Evolutionary conservation across 2,113 vertebrate genomes (phyloP).

Genomic region (Hyla sarda): DNA sequence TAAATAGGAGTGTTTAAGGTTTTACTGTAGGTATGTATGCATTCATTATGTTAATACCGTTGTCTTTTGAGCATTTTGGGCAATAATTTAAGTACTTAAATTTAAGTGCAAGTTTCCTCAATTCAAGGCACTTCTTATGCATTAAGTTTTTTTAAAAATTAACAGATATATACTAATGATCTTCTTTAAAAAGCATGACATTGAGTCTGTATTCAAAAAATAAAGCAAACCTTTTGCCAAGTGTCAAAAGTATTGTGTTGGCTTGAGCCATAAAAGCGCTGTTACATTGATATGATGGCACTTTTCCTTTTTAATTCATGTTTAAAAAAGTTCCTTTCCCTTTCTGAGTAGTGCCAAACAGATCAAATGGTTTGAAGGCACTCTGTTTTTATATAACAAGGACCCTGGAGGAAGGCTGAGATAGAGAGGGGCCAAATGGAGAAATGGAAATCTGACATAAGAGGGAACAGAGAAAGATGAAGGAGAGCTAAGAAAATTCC

Average conservation of each 20-base stretch:
- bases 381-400: slow-evolving; percentile 51
- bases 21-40: no score
- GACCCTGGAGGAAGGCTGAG: slow-evolving; percentile 47
- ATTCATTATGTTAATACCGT: not conserved
- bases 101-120: not conserved
- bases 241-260: slow-evolving; percentile 22
- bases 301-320: slow-evolving; percentile 28
- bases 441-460: slow-evolving; percentile 57
- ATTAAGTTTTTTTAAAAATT: not conserved
- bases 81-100: no score
- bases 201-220: not conserved
- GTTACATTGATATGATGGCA: not conserved
- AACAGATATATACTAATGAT: not conserved
- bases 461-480: slow-evolving; percentile 45
- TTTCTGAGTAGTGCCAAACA: slow-evolving; percentile 45
- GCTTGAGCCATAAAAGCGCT: not conserved
- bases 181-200: not conserved
- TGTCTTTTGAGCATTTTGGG: not conserved
- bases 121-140: not conserved
- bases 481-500: slow-evolving; percentile 55
- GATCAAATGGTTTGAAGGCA: slow-evolving; percentile 53
- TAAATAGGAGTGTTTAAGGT: no score
- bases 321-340: slow-evolving; percentile 43
- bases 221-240: not conserved
- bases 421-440: slow-evolving; percentile 47